phyloP scores from a whole-genome alignment of 2,888 invertebrate species.

The Drosophila siamana region DNA sequence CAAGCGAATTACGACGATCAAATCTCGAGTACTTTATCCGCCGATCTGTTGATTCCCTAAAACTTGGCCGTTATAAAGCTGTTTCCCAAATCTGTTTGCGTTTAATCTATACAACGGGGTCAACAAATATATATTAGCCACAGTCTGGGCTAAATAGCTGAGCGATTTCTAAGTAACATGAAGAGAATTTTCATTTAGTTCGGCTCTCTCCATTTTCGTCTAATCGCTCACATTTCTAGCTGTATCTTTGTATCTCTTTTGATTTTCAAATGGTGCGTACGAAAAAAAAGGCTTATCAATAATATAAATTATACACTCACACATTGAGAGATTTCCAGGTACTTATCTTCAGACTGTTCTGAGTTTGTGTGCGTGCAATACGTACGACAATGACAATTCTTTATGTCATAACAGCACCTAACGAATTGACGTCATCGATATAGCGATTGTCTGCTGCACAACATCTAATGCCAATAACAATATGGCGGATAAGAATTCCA shows the following conservation, averaged over 20 bases:
- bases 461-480: slow-evolving; percentile 2
- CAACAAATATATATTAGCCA: too few relatives aligned
- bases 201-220: too few relatives aligned
- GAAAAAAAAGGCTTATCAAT: slow-evolving; percentile 47
- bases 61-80: neutral
- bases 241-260: slow-evolving; percentile 21
- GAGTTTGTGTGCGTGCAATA: slow-evolving; percentile 12
- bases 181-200: too few relatives aligned
- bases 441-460: slow-evolving; percentile 20
- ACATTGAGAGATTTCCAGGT: slow-evolving; percentile 3
- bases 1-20: slow-evolving; percentile 9
- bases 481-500: slow-evolving; percentile 8
- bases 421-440: slow-evolving; percentile 65
- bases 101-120: too few relatives aligned
- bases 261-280: slow-evolving; percentile 40
- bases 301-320: slow-evolving; percentile 58
- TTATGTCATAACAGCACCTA: slow-evolving; percentile 60
- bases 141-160: too few relatives aligned
- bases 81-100: too few relatives aligned
- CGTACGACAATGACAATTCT: slow-evolving; percentile 47
- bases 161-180: too few relatives aligned
- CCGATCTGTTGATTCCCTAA: neutral
- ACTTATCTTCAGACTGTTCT: slow-evolving; percentile 36
- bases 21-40: slow-evolving; percentile 14
- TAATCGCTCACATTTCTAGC: too few relatives aligned